phyloP scores from a whole-genome alignment of 2,113 vertebrate species.

The Amazona guildingii region DNA sequence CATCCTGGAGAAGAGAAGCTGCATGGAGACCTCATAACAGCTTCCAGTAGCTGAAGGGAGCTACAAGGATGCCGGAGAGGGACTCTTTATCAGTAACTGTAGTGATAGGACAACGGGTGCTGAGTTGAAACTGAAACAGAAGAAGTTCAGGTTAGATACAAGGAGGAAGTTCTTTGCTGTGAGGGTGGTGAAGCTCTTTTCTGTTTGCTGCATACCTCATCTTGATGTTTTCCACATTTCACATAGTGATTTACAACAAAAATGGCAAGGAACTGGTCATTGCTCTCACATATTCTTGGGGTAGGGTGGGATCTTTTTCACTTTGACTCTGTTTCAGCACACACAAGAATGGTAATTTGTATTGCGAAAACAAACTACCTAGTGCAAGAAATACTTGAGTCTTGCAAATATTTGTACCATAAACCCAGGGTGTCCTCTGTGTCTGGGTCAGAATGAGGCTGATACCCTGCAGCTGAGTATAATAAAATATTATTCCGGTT shows the following conservation, averaged over 20 bases:
- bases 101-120: neutral
- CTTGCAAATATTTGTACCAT: neutral
- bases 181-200: neutral
- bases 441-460: neutral
- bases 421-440: neutral
- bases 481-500: neutral
- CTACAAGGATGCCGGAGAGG: neutral
- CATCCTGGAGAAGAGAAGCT: too few species aligned
- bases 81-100: neutral
- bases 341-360: neutral
- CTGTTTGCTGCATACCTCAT: neutral
- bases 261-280: fast-evolving
- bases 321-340: neutral
- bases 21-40: too few species aligned
- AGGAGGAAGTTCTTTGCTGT: neutral
- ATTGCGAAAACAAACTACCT: neutral
- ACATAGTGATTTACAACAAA: neutral
- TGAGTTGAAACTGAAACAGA: neutral
- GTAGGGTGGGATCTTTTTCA: neutral
- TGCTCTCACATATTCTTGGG: neutral
- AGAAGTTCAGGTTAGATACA: neutral
- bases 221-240: neutral
- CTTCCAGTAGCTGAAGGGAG: neutral
- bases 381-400: neutral
- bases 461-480: neutral